Base-by-base conservation (phyloP, 2,797 vertebrate species). In the Enteromius paludinosus region DNA sequence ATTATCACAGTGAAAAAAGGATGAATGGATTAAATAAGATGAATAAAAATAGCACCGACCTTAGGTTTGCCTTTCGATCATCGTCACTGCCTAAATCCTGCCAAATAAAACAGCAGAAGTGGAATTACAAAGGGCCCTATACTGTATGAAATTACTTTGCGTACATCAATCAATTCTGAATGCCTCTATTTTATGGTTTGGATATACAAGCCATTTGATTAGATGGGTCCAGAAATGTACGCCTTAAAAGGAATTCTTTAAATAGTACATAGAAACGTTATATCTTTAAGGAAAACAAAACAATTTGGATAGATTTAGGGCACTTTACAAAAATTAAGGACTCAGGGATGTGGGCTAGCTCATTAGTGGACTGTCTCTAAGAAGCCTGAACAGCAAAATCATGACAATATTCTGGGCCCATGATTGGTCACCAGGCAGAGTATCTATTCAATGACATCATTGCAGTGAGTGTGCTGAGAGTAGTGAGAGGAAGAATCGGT, bases 71-170 rank as follows among this genome's bases (percentile, higher is more conserved):
- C 88, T 96, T 95, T 28, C 96, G 95, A 28, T 98, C 97, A 69
- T 98, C 98, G 92, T 99, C 97, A 20, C 97, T 99, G 90, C 96
- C 97, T 81, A 94, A 95, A 89, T 99, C 98, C 93, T 97, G 92
- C 85, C 95, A 92, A 64, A 89, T 43, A 89, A 89, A 90, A 75
- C 88, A 87, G 74, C 33, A 66, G 47, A 49, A 35, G 7, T 2
- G 14, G 20, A 41, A 56, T 78, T 62, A 64, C 8, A 71, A 62
- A 61, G 14, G 14, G 25, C 9, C 7, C 25, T 35, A 23, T 47
- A 5, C 38, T 71, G 28, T 15, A 41, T 41, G 1, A 70, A 70
- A 61, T 43, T 6, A 30, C 56, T 12, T 59, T 61, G 15, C 15
- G 62, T 61, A 30, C 38, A 23, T 38, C 14, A 41, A 25, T 52